Base-by-base conservation (phyloP, 2,888 invertebrate species). In the Sycophila texana region DNA sequence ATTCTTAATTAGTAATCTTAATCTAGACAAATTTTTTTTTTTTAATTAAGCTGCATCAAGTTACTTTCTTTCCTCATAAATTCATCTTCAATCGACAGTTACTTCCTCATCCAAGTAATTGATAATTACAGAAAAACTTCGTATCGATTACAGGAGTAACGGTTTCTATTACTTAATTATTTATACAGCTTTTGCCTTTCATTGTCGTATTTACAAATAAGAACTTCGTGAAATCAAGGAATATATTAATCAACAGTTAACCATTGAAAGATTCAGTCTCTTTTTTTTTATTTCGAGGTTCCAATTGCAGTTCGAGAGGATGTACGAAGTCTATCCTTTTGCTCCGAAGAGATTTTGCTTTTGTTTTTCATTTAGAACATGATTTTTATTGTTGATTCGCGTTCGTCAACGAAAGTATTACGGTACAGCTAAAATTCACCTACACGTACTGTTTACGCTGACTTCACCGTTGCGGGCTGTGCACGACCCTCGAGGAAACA, bases 1-100 rank as follows among this genome's bases (percentile, higher is more conserved):
- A 82, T 77, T 72, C 71, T 78, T 80, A 79, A 78, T 77, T 71
- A 76, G 67, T 81, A 82, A 73, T 61, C 68, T 71, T 70, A 72
- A 39, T 39, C 39, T 39, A 75, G 63, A 81, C 61, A 81, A 72
- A 47, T 4, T 75, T 53, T 4, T 53, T 4, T 75, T 53, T 4
- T 75, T 77, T 67, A 75, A 78, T 81, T 39, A 75, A 81, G 77
- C 77, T 81, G 77, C 74, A 74, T 68, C 51, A 53, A 63, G 58
- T 74, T 71, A 70, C 16, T 58, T 72, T 74, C 39, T 30, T 72
- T 30, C 68, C 58, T 74, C 68, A 63, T 74, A 39, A 39, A 39
- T 78, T 80, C 22, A 66, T 53, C 30, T 60, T 55, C 55, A 57
- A 68, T 78, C 47, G 22, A 77, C 22, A 77, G 18, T 70, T 75